These are phyloP conservation scores for Lepidocyrtoides sp. DNA, from an alignment of 2,888 invertebrate genomes.

Conservation along the genomic window DNA sequence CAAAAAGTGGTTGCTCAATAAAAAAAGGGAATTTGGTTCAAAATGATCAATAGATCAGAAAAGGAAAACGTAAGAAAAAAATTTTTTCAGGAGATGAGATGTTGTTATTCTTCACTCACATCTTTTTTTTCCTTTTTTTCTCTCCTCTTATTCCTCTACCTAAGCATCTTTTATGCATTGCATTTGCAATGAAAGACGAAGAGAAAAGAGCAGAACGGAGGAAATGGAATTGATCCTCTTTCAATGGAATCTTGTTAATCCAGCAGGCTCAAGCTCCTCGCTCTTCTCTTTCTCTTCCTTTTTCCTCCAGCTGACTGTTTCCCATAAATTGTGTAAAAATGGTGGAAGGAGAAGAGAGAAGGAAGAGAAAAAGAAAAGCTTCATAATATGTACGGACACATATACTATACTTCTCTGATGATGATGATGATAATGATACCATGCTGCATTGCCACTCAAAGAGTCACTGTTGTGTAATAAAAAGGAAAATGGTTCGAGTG, in stretches of 20 bases:
- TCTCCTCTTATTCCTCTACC: background rate
- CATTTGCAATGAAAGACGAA: conserved; percentile 25
- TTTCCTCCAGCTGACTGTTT: conserved; percentile 82
- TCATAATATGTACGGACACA: background rate
- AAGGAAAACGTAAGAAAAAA: background rate
- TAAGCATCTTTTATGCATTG: conserved; percentile 7
- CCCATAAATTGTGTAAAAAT: conserved; percentile 72
- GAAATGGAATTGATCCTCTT: conserved; percentile 79
- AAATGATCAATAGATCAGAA: background rate
- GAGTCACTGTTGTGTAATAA: conserved; percentile 31
- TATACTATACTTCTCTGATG: no score
- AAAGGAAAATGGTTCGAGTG: background rate
- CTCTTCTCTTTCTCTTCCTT: background rate
- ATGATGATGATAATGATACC: background rate
- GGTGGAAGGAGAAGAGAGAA: no score
- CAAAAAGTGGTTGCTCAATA: conserved; percentile 20
- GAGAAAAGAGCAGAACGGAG: background rate
- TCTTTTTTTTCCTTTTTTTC: no score
- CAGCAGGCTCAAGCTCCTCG: conserved; percentile 46
- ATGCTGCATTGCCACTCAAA: background rate
- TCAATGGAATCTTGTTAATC: conserved; percentile 81
- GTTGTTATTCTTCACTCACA: background rate
- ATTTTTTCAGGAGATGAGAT: background rate
- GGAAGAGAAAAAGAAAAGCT: conserved; percentile 13
- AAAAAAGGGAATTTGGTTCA: conserved; percentile 20